phyloP scores from a whole-genome alignment of 2,888 invertebrate species.

The Eupithecia abbreviata region DNA sequence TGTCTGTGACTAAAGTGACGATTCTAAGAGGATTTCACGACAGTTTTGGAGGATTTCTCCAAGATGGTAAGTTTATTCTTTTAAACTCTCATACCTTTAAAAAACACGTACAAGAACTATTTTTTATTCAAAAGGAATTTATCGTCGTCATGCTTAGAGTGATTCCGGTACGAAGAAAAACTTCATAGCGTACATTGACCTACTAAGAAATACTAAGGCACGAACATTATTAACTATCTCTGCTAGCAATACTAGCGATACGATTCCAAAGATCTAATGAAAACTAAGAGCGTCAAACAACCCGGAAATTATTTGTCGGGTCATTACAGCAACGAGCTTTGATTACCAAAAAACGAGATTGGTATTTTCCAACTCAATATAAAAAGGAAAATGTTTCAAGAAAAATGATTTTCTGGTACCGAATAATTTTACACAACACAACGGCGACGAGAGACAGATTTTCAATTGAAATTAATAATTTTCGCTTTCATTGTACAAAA shows the following conservation, averaged over 20 bases:
- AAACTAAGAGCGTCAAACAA: not conserved
- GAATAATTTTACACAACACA: slow-evolving; percentile 16
- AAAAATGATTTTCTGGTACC: slow-evolving; percentile 14
- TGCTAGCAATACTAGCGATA: not conserved
- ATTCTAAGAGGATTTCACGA: slow-evolving; percentile 63
- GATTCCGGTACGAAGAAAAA: slow-evolving; percentile 54
- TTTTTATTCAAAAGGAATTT: slow-evolving; percentile 24
- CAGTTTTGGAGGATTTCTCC: slow-evolving; percentile 49
- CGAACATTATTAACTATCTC: slow-evolving; percentile 48
- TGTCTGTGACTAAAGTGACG: slow-evolving; percentile 73
- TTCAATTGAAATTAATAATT: slow-evolving; percentile 33
- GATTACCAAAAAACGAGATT: not conserved
- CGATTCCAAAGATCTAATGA: slow-evolving; percentile 5
- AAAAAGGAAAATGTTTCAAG: slow-evolving; percentile 7
- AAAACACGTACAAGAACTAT: slow-evolving; percentile 6
- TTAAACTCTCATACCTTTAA: slow-evolving; percentile 10
- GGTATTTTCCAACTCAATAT: slow-evolving; percentile 12
- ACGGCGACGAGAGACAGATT: slow-evolving; percentile 20
- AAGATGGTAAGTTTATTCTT: slow-evolving; percentile 64
- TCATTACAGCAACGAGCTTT: not conserved
- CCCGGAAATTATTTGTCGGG: not conserved
- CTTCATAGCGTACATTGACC: slow-evolving; percentile 65
- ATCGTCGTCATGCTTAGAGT: slow-evolving; percentile 27
- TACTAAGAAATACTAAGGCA: slow-evolving; percentile 54
- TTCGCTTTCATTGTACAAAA: slow-evolving; percentile 32